Evolutionary conservation across 1,140 invertebrate genomes (phyloP), one percentile per base, ranked within the genome.

Genomic region (Ips typographus): DNA sequence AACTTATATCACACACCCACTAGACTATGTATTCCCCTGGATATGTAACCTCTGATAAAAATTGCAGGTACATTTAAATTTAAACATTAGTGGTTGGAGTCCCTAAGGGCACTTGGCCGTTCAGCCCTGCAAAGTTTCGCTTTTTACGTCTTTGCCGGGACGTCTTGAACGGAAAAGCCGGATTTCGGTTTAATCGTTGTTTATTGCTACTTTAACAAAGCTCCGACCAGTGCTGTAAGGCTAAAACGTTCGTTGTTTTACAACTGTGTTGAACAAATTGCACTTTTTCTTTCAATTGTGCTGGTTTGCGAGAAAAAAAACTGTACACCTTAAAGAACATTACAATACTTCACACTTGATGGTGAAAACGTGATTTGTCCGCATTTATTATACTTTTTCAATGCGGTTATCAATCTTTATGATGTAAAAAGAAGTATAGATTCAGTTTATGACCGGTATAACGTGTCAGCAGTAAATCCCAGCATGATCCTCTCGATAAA

Each of bases 401-500:
- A 6, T 6, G n/a, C 52, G 5, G 37, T 55, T 40, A 55, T 65
- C 49, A 22, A 37, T 63, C 60, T 51, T 52, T 52, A 49, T 7
- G 44, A 6, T 63, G 22, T 22, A 22, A 22, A 22, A 22, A 22
- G 22, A 47, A 22, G 22, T 52, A 51, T 52, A 63, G n/a, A 63
- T 63, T 51, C 52, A 40, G 40, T 65, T 65, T 65, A 65, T 65
- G 62, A 43, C 51, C 52, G 49, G 49, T 42, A 22, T 22, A 55
- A 65, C 51, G 44, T 65, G 62, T 65, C 62, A 65, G 62, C 62
- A 65, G 62, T 65, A 65, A 65, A 65, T 65, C 51, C 22, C 52
- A 40, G 47, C 49, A 56, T 42, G 41, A 65, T 55, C 49, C 7
- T 5, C 36, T 8, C 40, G 39, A 65, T 65, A 65, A 65, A 65